Evolutionary conservation across 2,797 vertebrate species (phyloP).

Genomic region (Acrossocheilus fasciatus): DNA sequence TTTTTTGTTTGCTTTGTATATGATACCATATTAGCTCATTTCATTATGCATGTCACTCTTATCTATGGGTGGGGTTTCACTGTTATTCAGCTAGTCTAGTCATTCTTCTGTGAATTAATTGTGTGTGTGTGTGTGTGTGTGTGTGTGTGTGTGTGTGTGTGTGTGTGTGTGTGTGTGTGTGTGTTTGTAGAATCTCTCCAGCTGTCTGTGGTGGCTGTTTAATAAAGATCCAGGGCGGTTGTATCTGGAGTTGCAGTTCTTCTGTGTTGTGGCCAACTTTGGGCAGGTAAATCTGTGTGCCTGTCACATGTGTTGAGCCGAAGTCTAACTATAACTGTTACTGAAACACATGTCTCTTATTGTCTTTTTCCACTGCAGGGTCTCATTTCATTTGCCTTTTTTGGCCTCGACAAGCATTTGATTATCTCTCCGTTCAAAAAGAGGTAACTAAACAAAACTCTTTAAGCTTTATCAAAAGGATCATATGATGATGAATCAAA

Average conservation of each 20-base stretch:
- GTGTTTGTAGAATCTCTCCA: slow-evolving; percentile 89
- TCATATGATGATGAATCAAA: background rate
- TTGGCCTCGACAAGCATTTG: slow-evolving; percentile 96
- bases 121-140: slow-evolving; percentile 30
- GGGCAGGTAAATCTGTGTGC: slow-evolving; percentile 85
- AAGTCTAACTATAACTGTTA: background rate
- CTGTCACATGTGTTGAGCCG: background rate
- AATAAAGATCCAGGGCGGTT: slow-evolving; percentile 88
- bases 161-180: slow-evolving; percentile 25
- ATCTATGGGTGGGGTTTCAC: background rate
- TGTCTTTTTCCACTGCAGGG: slow-evolving; percentile 77
- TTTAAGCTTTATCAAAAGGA: background rate
- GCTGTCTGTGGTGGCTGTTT: slow-evolving; percentile 94
- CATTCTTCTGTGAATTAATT: background rate
- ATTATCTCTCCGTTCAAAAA: slow-evolving; percentile 93
- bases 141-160: slow-evolving; percentile 22
- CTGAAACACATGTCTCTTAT: background rate
- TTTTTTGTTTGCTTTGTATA: background rate
- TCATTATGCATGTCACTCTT: background rate
- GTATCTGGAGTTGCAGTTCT: slow-evolving; percentile 95
- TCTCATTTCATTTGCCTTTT: slow-evolving; percentile 94
- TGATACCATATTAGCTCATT: background rate
- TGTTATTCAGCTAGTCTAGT: background rate
- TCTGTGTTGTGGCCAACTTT: slow-evolving; percentile 94
- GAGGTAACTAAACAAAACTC: slow-evolving; percentile 78